Base-by-base conservation (phyloP, 2,888 invertebrate species). In the Dendrolimus pini region DNA sequence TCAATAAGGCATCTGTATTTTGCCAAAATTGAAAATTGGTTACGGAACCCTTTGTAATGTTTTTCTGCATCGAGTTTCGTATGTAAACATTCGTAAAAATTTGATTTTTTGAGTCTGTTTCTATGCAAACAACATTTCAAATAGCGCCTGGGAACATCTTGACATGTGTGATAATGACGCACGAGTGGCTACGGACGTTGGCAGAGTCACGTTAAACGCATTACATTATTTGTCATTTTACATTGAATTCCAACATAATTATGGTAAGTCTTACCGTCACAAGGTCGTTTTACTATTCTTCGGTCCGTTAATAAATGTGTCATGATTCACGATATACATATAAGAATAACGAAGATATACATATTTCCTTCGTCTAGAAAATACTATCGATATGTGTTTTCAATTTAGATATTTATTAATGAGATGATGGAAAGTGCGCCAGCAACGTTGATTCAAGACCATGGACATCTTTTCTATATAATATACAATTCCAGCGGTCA, bases 201-300 rank as follows among this genome's bases (percentile, higher is more conserved):
- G 53, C 53, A 56, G 56, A 6, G 53, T 41, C 41, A 53, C 56
- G 53, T 56, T 53, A 56, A 41, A 18, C 9, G 53, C 53, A 52
- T 41, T 41, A 13, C 41, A 52, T 41, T 9, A 56, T 53, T 56
- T 56, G 41, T 53, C 53, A 53, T 56, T 56, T 56, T 41, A 56
- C 41, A 53, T 9, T 6, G 56, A 56, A 53, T 56, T 56, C 41
- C 52, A 7, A 6, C 47, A 47, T 2, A 47, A 47, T 47, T 47
- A 47, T 47, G 47, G 30, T 3, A 30, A 47, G 12, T 47, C 7
- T 2, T 12, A 47, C 2, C 12, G 47, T 47, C 30, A 47, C 12
- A 47, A 47, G 47, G 47, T 47, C 47, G 47, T 12, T 47, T 12
- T 47, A 9, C 47, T 9, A 47, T 47, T 47, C 47, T 47, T 10